A percentile compares a stretch with the other conserved stretches of the same genome.
Evolutionary conservation across 2,113 vertebrate species (phyloP).

Genomic region (Calonectris borealis): DNA sequence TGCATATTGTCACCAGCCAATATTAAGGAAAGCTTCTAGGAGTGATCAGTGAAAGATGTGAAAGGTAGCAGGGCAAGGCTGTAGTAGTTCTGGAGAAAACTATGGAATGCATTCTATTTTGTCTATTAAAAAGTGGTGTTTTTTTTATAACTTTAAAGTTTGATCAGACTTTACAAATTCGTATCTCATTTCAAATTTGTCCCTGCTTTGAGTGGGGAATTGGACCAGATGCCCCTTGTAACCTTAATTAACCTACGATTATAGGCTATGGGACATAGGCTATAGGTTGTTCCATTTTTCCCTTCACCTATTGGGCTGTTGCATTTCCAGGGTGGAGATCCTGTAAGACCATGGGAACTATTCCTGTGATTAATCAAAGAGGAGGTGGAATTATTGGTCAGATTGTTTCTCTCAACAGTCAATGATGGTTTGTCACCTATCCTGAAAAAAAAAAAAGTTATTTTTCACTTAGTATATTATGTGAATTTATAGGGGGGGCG

Average conservation of each 20-base stretch:
- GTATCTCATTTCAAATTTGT: background rate
- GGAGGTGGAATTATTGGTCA: background rate
- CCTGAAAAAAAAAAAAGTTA: rapidly evolving
- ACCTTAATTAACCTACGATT: background rate
- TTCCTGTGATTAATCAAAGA: background rate
- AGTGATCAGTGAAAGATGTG: background rate
- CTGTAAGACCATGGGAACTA: background rate
- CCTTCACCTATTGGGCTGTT: background rate
- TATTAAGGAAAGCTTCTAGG: background rate
- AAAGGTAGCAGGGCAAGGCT: background rate
- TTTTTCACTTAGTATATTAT: background rate
- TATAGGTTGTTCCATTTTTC: background rate
- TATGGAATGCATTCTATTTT: background rate
- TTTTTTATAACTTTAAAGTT: background rate
- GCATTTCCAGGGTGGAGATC: background rate
- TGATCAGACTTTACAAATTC: background rate
- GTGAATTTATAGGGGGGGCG: background rate
- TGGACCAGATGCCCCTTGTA: background rate
- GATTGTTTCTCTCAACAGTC: background rate
- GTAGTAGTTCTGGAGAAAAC: background rate
- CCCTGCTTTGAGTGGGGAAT: background rate
- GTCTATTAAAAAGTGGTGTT: background rate
- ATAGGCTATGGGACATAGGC: background rate
- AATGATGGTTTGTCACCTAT: background rate
- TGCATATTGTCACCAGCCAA: background rate